Percentiles rank a stretch among this genome's conserved stretches.
phyloP scores from a whole-genome alignment of 2,797 vertebrate species.

The Acrossocheilus wenchowensis region DNA sequence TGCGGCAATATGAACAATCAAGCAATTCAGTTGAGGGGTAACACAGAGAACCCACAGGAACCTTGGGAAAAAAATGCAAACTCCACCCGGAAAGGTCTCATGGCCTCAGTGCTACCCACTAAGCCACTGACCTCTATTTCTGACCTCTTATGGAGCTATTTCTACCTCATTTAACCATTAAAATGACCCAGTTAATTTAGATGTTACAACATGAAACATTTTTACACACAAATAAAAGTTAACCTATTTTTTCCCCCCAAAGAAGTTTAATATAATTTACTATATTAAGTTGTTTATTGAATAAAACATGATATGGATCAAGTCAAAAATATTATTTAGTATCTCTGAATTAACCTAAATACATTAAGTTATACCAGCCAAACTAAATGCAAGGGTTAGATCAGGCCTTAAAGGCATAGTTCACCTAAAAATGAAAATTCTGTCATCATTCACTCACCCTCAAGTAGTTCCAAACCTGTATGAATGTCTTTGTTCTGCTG shows the following conservation, averaged over 20 bases:
- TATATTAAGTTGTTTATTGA: not conserved
- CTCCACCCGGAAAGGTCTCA: not conserved
- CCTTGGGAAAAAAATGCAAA: not conserved
- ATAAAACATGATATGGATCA: not conserved
- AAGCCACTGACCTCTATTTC: not conserved
- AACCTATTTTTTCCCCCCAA: not conserved
- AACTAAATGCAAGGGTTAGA: not conserved
- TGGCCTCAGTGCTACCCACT: not conserved
- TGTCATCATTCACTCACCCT: too few relatives aligned
- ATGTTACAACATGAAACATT: not conserved
- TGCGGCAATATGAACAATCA: not conserved
- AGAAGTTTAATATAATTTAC: not conserved
- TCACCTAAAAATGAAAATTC: too few relatives aligned
- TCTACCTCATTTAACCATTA: not conserved
- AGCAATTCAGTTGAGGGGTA: not conserved
- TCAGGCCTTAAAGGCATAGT: not conserved
- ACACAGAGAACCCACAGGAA: not conserved
- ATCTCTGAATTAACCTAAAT: not conserved
- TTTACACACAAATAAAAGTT: not conserved
- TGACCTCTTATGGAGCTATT: not conserved
- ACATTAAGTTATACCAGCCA: not conserved
- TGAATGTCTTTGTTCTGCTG: too few relatives aligned
- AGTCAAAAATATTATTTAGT: not conserved
- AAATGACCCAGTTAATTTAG: not conserved
- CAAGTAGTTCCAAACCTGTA: too few relatives aligned